These are phyloP conservation scores for Drosophila anceps DNA, from an alignment of 2,888 invertebrate genomes.

Conservation along the genomic window DNA sequence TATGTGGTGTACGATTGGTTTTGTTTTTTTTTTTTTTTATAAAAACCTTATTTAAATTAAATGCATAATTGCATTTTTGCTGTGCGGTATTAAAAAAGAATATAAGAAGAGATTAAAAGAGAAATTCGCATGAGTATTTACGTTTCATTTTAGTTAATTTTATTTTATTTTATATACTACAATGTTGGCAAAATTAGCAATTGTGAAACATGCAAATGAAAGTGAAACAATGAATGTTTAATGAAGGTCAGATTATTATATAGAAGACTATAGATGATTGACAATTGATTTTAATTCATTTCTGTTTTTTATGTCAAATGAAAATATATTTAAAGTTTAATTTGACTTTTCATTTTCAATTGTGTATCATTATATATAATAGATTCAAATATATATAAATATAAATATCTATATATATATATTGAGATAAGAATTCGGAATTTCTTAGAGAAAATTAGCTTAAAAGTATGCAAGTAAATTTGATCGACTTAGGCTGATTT, in stretches of 20 bases:
- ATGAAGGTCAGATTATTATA: not conserved
- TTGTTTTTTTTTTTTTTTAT: not conserved
- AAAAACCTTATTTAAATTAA: constrained; percentile 55
- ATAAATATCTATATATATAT: not conserved
- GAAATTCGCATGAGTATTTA: constrained; percentile 59
- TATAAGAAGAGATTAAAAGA: constrained; percentile 46
- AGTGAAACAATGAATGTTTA: constrained; percentile 9
- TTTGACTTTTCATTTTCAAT: no score
- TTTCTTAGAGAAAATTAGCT: not conserved
- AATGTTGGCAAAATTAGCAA: constrained; percentile 1
- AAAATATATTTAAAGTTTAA: no score
- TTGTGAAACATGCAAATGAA: constrained; percentile 14
- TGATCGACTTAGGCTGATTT: not conserved
- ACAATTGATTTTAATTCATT: not conserved
- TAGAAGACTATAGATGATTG: not conserved
- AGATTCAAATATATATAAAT: not conserved
- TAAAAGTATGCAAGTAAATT: constrained; percentile 39
- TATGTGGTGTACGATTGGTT: constrained; percentile 44
- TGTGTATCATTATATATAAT: not conserved
- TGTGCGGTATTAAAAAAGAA: constrained; percentile 47
- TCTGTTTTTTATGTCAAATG: not conserved
- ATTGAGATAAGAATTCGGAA: not conserved
- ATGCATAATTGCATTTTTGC: constrained; percentile 55
- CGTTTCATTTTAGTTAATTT: constrained; percentile 3
- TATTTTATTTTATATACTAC: constrained; percentile 26